Evolutionary conservation across 1,140 invertebrate species (phyloP).

Genomic region (Hyles euphorbiae): DNA sequence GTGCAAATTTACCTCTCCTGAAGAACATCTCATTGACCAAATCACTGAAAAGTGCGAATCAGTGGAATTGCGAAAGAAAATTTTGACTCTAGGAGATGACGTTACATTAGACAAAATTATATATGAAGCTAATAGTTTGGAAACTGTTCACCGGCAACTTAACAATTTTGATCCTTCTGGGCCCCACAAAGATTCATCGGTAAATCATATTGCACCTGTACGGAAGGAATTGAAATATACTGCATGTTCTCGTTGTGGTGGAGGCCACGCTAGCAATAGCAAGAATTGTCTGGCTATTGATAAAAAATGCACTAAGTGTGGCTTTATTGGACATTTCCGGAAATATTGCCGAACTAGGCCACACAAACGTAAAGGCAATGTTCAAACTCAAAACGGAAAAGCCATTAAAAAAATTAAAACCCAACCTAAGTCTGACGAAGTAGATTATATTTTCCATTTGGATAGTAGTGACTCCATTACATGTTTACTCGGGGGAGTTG

Average conservation of each 20-base stretch:
- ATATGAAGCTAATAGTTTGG: slow-evolving; percentile 19
- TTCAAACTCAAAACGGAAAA: slow-evolving; percentile 4
- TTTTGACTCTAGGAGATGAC: slow-evolving; percentile 22
- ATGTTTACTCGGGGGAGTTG: slow-evolving; percentile 15
- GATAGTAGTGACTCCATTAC: slow-evolving; percentile 19
- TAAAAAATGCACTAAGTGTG: slow-evolving; percentile 26
- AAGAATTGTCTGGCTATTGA: slow-evolving; percentile 15
- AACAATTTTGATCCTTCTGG: slow-evolving; percentile 10
- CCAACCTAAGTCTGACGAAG: slow-evolving; percentile 1
- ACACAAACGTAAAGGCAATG: slow-evolving; percentile 1
- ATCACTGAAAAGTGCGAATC: slow-evolving; percentile 25
- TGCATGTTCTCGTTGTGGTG: slow-evolving; percentile 5
- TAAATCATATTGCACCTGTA: neutral
- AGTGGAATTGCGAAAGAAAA: slow-evolving; percentile 24
- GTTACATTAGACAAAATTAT: slow-evolving; percentile 24
- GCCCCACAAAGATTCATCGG: slow-evolving; percentile 6
- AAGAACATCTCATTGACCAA: slow-evolving; percentile 27
- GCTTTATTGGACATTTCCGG: slow-evolving; percentile 22
- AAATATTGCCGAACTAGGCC: slow-evolving; percentile 13
- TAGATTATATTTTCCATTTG: slow-evolving; percentile 26
- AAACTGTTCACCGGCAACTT: slow-evolving; percentile 12
- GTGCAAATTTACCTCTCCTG: slow-evolving; percentile 19
- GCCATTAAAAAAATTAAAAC: slow-evolving; percentile 3
- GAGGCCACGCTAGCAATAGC: slow-evolving; percentile 6
- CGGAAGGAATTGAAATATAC: slow-evolving; percentile 1